Percentiles rank a stretch among this genome's conserved stretches.
Conservation (phyloP, 2,113 vertebrate species). For the Albula glossodonta region DNA sequence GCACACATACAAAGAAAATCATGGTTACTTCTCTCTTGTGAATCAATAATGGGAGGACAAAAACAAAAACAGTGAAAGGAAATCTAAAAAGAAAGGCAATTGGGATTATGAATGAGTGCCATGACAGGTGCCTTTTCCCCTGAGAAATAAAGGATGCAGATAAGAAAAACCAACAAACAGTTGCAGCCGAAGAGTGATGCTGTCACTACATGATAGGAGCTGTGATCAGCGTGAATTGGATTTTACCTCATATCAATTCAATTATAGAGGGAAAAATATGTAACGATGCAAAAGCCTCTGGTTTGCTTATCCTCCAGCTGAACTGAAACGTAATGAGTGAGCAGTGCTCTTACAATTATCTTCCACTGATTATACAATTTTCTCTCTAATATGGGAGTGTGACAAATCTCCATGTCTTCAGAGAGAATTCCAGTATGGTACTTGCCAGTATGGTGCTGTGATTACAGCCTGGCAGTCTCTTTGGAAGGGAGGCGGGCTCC, state of each 20-base stretch:
- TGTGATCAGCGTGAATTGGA: conserved; percentile 33
- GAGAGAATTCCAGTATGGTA: too few species aligned
- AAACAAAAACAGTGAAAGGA: not conserved
- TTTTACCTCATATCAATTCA: conserved; percentile 33
- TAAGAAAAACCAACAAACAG: conserved; percentile 19
- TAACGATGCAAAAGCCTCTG: not conserved
- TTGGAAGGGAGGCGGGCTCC: too few species aligned
- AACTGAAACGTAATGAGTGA: not conserved
- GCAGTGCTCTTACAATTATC: not conserved
- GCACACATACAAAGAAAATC: not conserved
- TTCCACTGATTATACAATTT: not conserved
- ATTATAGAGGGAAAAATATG: conserved; percentile 26
- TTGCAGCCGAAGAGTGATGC: not conserved
- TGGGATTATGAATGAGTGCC: not conserved
- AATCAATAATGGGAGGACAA: not conserved
- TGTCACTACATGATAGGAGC: conserved; percentile 31
- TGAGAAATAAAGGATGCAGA: conserved; percentile 12
- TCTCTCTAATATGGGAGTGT: not conserved
- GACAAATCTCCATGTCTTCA: too few species aligned
- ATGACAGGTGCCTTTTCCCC: not conserved
- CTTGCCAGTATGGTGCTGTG: too few species aligned
- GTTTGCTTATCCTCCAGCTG: conserved; percentile 22
- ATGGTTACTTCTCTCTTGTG: not conserved
- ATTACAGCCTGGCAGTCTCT: too few species aligned
- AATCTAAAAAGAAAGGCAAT: conserved; percentile 1